Evolutionary conservation across 1,140 invertebrate genomes (phyloP).

Genomic region (Zaprionus kolodkinae): DNA sequence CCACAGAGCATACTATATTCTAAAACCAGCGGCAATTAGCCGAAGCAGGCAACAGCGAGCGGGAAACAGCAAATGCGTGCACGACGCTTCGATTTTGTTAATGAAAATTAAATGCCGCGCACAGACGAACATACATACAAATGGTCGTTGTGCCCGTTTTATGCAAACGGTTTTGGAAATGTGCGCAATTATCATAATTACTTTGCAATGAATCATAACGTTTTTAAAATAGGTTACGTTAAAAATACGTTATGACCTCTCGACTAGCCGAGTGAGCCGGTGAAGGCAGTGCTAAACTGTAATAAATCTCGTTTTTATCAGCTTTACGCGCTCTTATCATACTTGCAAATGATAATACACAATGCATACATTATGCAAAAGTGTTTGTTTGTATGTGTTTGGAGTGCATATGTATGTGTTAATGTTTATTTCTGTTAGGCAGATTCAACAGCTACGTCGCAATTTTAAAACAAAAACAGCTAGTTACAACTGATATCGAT

Average conservation of each 20-base stretch:
- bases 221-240: conserved; percentile 14
- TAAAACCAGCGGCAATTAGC: conserved; percentile 35
- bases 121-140: conserved; percentile 2
- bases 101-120: conserved; percentile 43
- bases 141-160: conserved; percentile 40
- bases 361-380: conserved; percentile 43
- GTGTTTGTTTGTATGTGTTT: not conserved
- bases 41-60: conserved; percentile 11
- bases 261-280: not conserved
- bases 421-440: conserved; percentile 1
- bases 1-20: conserved; percentile 10
- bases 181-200: conserved; percentile 45
- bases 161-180: conserved; percentile 46
- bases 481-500: conserved; percentile 16
- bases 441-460: conserved; percentile 7
- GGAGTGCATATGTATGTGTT: not conserved
- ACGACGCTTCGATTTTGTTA: conserved; percentile 30
- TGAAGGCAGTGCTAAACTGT: conserved; percentile 49
- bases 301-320: conserved; percentile 76
- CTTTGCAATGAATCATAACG: conserved; percentile 28
- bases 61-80: conserved; percentile 12
- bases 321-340: conserved; percentile 60
- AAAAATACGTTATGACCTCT: conserved; percentile 15
- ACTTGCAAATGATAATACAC: conserved; percentile 56
- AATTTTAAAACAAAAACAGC: conserved; percentile 15